phyloP scores from a whole-genome alignment of 2,113 vertebrate species.

The Seriola dumerili region DNA sequence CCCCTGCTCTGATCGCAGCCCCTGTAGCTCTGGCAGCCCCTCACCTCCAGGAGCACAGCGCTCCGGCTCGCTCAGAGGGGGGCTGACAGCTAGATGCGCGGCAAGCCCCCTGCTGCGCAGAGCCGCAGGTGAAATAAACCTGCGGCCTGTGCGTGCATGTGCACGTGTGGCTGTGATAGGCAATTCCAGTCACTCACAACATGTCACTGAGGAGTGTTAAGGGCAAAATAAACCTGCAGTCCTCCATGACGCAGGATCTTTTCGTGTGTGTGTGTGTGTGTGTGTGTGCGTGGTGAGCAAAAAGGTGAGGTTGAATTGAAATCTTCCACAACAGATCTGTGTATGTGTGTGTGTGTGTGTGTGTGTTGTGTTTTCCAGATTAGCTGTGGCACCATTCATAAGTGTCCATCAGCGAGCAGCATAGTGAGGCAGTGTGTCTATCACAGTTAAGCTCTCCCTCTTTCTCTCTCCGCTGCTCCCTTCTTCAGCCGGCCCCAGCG shows the following conservation, averaged over 20 bases:
- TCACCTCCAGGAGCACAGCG: slow-evolving; percentile 33
- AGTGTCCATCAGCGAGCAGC: slow-evolving; percentile 71
- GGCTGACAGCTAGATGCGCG: slow-evolving; percentile 55
- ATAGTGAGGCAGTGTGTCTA: slow-evolving; percentile 61
- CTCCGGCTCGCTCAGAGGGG: slow-evolving; percentile 24
- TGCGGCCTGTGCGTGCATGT: background rate
- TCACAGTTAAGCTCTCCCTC: slow-evolving; percentile 56
- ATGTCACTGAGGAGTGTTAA: slow-evolving; percentile 34
- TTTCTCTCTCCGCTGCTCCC: slow-evolving; percentile 18
- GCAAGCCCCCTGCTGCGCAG: slow-evolving; percentile 32
- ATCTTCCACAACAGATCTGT: background rate
- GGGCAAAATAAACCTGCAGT: slow-evolving; percentile 38
- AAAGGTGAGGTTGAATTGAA: background rate
- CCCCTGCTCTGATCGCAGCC: slow-evolving; percentile 33
- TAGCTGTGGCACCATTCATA: slow-evolving; percentile 62
- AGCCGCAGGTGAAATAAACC: slow-evolving; percentile 48
- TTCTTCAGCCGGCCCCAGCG: slow-evolving; percentile 32
- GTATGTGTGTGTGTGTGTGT: background rate
- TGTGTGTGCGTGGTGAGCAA: background rate
- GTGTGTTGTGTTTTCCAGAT: slow-evolving; percentile 16
- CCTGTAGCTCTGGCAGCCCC: slow-evolving; percentile 26
- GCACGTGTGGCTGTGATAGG: background rate
- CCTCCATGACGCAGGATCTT: slow-evolving; percentile 19
- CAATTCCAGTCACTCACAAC: slow-evolving; percentile 32
- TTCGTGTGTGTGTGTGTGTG: background rate